These are phyloP conservation scores for Pachypanchax playfairii DNA, from an alignment of 2,113 vertebrate genomes.

Conservation along the genomic window DNA sequence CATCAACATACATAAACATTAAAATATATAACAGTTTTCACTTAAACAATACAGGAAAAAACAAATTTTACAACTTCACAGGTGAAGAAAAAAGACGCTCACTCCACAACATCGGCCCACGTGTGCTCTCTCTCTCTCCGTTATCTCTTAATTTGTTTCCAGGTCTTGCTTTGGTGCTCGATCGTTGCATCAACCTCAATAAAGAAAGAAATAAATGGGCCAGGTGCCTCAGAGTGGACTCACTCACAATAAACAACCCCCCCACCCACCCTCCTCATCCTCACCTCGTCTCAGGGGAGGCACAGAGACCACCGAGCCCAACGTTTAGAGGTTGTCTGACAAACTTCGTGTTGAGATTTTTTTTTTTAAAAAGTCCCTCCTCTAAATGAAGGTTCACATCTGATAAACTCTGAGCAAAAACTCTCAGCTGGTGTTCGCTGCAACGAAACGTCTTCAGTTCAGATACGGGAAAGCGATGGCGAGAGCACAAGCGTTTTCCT, in stretches of 20 bases:
- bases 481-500: constrained; percentile 31
- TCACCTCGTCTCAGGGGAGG: constrained; percentile 46
- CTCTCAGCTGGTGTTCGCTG: constrained; percentile 40
- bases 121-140: constrained; percentile 32
- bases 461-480: constrained; percentile 53
- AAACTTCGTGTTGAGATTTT: constrained; percentile 12
- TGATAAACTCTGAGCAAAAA: constrained; percentile 27
- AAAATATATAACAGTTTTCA: constrained; percentile 71
- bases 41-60: constrained; percentile 67
- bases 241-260: constrained; percentile 75
- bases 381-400: constrained; percentile 69
- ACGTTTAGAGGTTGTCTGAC: constrained; percentile 74
- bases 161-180: constrained; percentile 62
- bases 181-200: constrained; percentile 71
- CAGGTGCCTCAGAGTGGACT: constrained; percentile 72
- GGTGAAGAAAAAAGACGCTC: constrained; percentile 73
- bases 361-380: constrained; percentile 33
- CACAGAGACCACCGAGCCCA: constrained; percentile 71
- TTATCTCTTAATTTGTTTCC: constrained; percentile 8
- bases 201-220: constrained; percentile 83
- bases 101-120: constrained; percentile 60
- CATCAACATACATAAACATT: constrained; percentile 59
- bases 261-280: constrained; percentile 4
- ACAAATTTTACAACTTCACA: constrained; percentile 80
- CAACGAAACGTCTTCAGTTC: constrained; percentile 55